A percentile compares a stretch with the other conserved stretches of the same genome.
These are phyloP conservation scores for Acleris cristana DNA, from an alignment of 2,888 invertebrate genomes.

Conservation along the genomic window DNA sequence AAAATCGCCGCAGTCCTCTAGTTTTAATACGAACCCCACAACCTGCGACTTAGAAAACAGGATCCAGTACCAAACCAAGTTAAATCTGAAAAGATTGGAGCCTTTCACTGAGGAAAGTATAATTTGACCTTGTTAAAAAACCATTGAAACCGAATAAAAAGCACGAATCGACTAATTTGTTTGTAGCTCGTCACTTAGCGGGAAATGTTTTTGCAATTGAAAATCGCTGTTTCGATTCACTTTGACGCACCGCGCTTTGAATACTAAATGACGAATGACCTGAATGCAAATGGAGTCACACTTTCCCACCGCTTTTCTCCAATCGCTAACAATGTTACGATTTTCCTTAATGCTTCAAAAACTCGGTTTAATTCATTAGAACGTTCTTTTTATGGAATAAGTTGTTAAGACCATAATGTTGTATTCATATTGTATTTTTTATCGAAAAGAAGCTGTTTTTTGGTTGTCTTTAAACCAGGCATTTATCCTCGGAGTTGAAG, in stretches of 20 bases:
- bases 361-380: constrained; percentile 26
- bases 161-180: constrained; percentile 26
- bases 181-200: constrained; percentile 37
- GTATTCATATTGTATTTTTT: too few species aligned
- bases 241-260: constrained; percentile 55
- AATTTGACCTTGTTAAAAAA: too few species aligned
- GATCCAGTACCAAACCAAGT: too few species aligned
- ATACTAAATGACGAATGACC: constrained; percentile 64
- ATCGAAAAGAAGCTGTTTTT: too few species aligned
- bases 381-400: constrained; percentile 5
- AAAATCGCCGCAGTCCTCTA: too few species aligned
- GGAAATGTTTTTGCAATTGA: constrained; percentile 52
- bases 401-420: background rate
- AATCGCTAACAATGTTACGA: constrained; percentile 31
- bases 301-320: constrained; percentile 33
- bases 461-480: too few species aligned
- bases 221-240: constrained; percentile 61
- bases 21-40: too few species aligned
- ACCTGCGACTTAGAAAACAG: too few species aligned
- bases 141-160: constrained; percentile 1
- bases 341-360: constrained; percentile 33
- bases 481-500: too few species aligned
- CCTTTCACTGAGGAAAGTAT: background rate
- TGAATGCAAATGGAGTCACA: constrained; percentile 54
- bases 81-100: too few species aligned